Percentiles rank a stretch among this genome's conserved stretches.
Evolutionary conservation across 2,888 invertebrate genomes (phyloP).

Genomic region (Mesoligia furuncula): DNA sequence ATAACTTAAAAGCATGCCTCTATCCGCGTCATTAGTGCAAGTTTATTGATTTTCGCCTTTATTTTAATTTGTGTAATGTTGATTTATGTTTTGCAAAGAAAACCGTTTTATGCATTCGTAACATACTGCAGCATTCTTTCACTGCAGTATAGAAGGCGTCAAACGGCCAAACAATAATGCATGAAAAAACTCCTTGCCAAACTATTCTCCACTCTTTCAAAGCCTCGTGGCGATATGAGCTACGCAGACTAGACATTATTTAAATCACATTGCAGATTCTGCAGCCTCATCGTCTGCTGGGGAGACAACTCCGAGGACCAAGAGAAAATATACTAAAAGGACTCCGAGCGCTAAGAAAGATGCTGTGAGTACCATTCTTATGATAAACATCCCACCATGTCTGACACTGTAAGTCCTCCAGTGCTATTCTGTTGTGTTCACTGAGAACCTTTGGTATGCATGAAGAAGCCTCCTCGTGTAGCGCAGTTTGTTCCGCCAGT

Average conservation of each 20-base stretch:
- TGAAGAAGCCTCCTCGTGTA: too few relatives aligned
- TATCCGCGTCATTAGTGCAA: background rate
- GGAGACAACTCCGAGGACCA: constrained; percentile 82
- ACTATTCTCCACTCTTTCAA: background rate
- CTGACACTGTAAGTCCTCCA: background rate
- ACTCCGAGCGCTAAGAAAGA: constrained; percentile 82
- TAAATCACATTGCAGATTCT: constrained; percentile 76
- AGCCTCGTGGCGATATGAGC: too few relatives aligned
- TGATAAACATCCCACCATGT: background rate
- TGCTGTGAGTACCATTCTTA: constrained; percentile 72
- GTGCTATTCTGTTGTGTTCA: too few relatives aligned
- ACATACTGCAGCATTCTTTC: background rate
- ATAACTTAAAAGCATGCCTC: background rate
- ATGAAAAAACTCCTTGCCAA: background rate
- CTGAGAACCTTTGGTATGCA: too few relatives aligned
- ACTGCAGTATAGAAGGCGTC: background rate
- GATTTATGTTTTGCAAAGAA: background rate
- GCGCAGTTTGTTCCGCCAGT: too few relatives aligned
- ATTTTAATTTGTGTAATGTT: background rate
- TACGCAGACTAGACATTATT: background rate
- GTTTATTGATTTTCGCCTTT: background rate
- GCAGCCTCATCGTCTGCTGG: constrained; percentile 85
- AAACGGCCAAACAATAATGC: background rate
- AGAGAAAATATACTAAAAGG: constrained; percentile 86
- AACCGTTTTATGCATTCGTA: background rate